Conservation (phyloP, 2,113 vertebrate species). For the Pycnonotus jocosus region DNA sequence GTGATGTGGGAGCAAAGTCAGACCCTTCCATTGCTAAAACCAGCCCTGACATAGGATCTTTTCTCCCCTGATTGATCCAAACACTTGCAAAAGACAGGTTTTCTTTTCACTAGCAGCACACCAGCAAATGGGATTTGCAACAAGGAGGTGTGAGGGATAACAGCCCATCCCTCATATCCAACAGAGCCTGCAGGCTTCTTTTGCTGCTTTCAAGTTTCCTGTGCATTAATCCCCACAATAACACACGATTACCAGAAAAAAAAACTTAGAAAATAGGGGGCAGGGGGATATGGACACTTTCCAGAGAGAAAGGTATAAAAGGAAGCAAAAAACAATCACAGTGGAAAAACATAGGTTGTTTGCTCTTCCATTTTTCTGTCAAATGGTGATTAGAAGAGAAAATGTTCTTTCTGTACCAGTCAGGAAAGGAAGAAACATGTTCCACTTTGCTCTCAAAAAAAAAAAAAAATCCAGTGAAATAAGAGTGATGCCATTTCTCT, state of each 20-base stretch:
- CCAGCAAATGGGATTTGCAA: slow-evolving; percentile 11
- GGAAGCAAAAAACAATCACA: slow-evolving; percentile 36
- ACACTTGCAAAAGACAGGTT: not conserved
- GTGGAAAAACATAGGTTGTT: not conserved
- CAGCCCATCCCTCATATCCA: not conserved
- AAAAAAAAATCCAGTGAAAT: not conserved
- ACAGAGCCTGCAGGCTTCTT: not conserved
- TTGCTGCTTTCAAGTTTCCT: slow-evolving; percentile 21
- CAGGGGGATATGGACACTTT: slow-evolving; percentile 32
- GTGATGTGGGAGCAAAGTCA: not conserved
- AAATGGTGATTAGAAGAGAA: slow-evolving; percentile 50
- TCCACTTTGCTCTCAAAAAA: not conserved
- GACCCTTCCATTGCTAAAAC: not conserved
- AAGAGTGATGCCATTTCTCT: not conserved
- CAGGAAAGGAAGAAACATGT: slow-evolving; percentile 15
- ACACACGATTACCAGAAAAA: slow-evolving; percentile 40
- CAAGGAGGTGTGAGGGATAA: not conserved
- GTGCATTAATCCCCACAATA: slow-evolving; percentile 32
- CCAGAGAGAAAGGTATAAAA: slow-evolving; percentile 29
- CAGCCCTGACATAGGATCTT: not conserved
- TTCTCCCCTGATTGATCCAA: not conserved
- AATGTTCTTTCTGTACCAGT: not conserved
- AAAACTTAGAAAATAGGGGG: slow-evolving; percentile 31
- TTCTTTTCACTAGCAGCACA: not conserved
- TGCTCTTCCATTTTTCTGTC: slow-evolving; percentile 47